Conservation (phyloP, 1,140 invertebrate species). For the Heterodera schachtii region DNA sequence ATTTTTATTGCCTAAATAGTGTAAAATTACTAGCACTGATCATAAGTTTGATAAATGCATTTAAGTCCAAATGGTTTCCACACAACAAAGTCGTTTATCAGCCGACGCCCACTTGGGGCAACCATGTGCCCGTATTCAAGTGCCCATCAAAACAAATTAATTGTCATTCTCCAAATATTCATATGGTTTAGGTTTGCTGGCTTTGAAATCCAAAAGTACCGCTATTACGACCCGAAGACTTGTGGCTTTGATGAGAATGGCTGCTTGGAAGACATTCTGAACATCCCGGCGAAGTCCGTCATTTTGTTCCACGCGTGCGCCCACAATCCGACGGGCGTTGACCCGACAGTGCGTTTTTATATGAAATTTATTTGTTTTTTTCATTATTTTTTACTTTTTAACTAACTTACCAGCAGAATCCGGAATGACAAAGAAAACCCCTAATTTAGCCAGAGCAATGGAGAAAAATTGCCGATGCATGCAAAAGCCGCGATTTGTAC, state of each 20-base stretch:
- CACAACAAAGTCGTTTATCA: conserved; percentile 81
- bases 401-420: too few species aligned
- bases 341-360: conserved; percentile 67
- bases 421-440: too few species aligned
- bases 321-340: conserved; percentile 96
- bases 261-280: conserved; percentile 79
- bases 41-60: too few species aligned
- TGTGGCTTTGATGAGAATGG: conserved; percentile 92
- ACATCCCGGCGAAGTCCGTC: conserved; percentile 88
- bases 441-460: conserved; percentile 78
- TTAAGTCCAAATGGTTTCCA: conserved; percentile 69
- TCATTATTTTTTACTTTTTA: not conserved
- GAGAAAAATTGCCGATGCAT: conserved; percentile 77
- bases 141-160: conserved; percentile 52
- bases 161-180: not conserved
- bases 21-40: too few species aligned
- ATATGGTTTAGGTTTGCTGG: conserved; percentile 73
- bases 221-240: conserved; percentile 92
- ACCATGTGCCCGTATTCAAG: conserved; percentile 92
- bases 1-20: too few species aligned
- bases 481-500: conserved; percentile 79
- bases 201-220: conserved; percentile 84
- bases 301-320: conserved; percentile 96
- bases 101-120: conserved; percentile 95
- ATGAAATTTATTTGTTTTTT: not conserved